phyloP scores from a whole-genome alignment of 2,797 vertebrate genomes.

The Fratercula arctica region DNA sequence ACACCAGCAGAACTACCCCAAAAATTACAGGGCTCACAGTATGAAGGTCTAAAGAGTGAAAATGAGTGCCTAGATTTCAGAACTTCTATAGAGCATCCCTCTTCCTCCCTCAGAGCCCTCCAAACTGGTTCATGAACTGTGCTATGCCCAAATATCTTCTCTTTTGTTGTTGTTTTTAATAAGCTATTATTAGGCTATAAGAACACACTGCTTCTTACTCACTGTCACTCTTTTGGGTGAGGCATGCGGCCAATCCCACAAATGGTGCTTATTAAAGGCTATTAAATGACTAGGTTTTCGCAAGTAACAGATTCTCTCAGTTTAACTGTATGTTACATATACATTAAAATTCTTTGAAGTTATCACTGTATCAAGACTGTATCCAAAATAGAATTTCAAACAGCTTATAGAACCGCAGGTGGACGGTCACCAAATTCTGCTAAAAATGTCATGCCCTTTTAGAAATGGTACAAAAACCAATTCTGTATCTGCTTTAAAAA shows the following conservation, averaged over 20 bases:
- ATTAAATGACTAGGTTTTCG: background rate
- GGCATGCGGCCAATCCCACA: rapidly evolving
- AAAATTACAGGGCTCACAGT: background rate
- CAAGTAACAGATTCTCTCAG: background rate
- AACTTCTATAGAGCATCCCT: background rate
- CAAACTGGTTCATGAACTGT: background rate
- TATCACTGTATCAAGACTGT: constrained; percentile 31
- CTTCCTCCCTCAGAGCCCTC: background rate
- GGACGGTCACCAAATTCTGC: constrained; percentile 2
- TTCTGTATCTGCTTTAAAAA: background rate
- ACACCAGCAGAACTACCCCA: background rate
- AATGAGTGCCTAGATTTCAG: background rate
- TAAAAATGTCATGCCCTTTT: background rate
- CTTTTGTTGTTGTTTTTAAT: background rate
- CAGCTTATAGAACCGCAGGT: constrained; percentile 26
- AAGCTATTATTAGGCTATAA: background rate
- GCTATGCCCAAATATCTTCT: background rate
- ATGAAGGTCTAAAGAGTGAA: background rate
- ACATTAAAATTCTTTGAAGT: background rate
- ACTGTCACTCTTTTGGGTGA: too few species aligned
- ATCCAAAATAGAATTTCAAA: constrained; percentile 73
- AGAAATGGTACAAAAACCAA: constrained; percentile 19
- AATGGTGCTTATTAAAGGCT: background rate
- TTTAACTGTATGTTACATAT: background rate
- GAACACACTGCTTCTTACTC: background rate